phyloP scores from a whole-genome alignment of 2,797 vertebrate species.

The Poeciliopsis turneri region DNA sequence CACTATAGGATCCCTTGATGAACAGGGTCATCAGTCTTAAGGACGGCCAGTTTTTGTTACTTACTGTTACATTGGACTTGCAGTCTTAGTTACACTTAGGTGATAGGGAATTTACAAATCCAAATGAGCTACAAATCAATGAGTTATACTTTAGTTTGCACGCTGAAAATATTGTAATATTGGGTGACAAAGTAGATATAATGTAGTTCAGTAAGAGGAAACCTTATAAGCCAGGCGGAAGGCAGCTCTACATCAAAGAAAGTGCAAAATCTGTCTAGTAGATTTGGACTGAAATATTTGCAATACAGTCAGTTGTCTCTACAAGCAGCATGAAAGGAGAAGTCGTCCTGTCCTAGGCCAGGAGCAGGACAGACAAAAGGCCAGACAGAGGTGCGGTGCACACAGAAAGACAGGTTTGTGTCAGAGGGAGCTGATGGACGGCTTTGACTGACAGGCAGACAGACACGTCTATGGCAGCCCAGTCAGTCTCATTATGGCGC shows the following conservation, averaged over 20 bases:
- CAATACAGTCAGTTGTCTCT: slow-evolving; percentile 36
- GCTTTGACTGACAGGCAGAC: slow-evolving; percentile 74
- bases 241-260: slow-evolving; percentile 18
- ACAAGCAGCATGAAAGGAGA: slow-evolving; percentile 19
- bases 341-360: slow-evolving; percentile 6
- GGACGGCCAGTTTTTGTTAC: slow-evolving; percentile 27
- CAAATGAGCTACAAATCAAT: not conserved
- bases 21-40: not conserved
- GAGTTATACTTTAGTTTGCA: not conserved
- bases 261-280: slow-evolving; percentile 12
- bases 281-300: not conserved
- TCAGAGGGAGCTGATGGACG: slow-evolving; percentile 70
- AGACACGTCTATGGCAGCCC: slow-evolving; percentile 77
- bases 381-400: slow-evolving; percentile 39
- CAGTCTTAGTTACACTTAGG: slow-evolving; percentile 43
- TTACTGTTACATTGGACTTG: slow-evolving; percentile 33
- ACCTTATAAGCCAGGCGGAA: slow-evolving; percentile 22
- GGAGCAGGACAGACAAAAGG: slow-evolving; percentile 51
- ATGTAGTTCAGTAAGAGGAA: slow-evolving; percentile 28
- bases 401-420: slow-evolving; percentile 70
- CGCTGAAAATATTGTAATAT: slow-evolving; percentile 4
- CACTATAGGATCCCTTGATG: not conserved
- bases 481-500: slow-evolving; percentile 79
- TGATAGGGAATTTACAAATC: slow-evolving; percentile 1
- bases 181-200: slow-evolving; percentile 12